Evolutionary conservation across 2,888 invertebrate genomes (phyloP).

Genomic region (Cephus rjabovi): DNA sequence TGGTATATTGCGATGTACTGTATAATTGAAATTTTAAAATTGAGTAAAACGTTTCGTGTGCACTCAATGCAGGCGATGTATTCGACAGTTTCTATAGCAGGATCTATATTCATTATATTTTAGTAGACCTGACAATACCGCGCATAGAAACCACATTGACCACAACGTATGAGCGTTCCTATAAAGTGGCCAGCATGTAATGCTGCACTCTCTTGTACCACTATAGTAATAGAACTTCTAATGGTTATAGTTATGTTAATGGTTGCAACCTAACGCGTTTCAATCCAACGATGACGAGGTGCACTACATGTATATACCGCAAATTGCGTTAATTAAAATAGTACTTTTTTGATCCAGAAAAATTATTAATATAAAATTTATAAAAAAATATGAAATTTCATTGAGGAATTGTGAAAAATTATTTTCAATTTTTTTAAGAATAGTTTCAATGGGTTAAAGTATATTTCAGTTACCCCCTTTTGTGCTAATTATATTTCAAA

Average conservation of each 20-base stretch:
- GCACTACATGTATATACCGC: neutral
- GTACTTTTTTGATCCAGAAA: slow-evolving; percentile 11
- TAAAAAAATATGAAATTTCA: too few relatives aligned
- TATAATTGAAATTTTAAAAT: too few relatives aligned
- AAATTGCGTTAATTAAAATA: slow-evolving; percentile 13
- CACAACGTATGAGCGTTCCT: slow-evolving; percentile 43
- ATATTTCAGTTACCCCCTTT: too few relatives aligned
- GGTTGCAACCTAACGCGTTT: too few relatives aligned
- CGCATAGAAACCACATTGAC: slow-evolving; percentile 34
- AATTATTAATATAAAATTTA: too few relatives aligned
- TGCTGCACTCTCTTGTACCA: slow-evolving; percentile 32
- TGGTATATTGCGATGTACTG: too few relatives aligned
- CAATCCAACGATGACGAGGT: neutral
- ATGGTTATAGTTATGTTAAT: slow-evolving; percentile 31
- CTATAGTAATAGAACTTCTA: slow-evolving; percentile 33
- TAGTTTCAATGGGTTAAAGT: too few relatives aligned
- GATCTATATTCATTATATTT: slow-evolving; percentile 37
- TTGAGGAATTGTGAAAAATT: too few relatives aligned
- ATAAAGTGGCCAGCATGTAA: slow-evolving; percentile 40
- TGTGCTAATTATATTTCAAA: too few relatives aligned
- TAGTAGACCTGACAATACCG: slow-evolving; percentile 39
- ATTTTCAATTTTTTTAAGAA: too few relatives aligned
- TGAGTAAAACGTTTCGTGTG: too few relatives aligned
- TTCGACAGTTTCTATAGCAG: slow-evolving; percentile 12
- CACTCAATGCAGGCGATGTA: too few relatives aligned